phyloP scores from a whole-genome alignment of 2,888 invertebrate genomes.

The Ophioninae sp. region DNA sequence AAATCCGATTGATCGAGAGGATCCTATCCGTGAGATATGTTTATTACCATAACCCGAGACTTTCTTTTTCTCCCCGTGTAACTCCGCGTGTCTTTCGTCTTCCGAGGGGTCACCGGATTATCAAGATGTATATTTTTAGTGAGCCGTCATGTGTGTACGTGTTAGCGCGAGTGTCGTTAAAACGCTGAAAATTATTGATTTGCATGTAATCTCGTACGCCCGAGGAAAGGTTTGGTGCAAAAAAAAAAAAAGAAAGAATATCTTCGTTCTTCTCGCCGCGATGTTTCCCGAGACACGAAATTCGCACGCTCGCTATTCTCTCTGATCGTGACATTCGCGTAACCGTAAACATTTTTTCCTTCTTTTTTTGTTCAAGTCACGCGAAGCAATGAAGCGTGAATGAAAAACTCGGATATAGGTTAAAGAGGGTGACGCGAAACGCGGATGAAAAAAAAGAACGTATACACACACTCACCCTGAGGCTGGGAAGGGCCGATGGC shows the following conservation, averaged over 20 bases:
- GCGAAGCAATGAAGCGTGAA: conserved; percentile 7
- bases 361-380: neutral
- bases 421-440: neutral
- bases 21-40: neutral
- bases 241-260: neutral
- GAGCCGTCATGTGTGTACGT: conserved; percentile 29
- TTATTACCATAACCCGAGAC: conserved; percentile 8
- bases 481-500: conserved; percentile 38
- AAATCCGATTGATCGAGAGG: neutral
- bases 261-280: neutral
- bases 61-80: conserved; percentile 6
- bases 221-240: conserved; percentile 31
- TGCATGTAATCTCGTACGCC: conserved; percentile 61
- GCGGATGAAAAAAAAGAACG: conserved; percentile 17
- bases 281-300: neutral
- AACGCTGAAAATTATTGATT: conserved; percentile 66
- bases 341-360: neutral
- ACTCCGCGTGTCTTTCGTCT: conserved; percentile 9
- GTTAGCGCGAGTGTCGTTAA: conserved; percentile 54
- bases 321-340: neutral
- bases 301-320: neutral
- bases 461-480: conserved; percentile 61
- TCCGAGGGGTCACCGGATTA: conserved; percentile 51
- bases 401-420: conserved; percentile 25
- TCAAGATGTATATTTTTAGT: conserved; percentile 54